phyloP scores from a whole-genome alignment of 2,888 invertebrate species.

The Drosophila neonasuta region DNA sequence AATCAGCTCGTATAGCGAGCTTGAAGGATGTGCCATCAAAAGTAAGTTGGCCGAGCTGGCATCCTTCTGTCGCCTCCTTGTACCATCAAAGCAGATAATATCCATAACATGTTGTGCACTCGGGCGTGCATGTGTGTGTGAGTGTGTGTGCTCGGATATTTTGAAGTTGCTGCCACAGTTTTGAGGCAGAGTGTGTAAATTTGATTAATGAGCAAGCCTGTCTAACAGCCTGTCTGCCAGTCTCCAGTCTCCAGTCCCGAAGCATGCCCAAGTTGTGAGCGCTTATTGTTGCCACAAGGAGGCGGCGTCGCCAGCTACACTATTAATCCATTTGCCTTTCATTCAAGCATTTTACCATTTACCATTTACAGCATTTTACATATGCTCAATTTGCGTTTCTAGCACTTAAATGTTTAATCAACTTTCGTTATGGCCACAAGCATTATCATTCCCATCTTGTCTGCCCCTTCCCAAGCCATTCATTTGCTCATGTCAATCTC shows the following conservation, averaged over 20 bases:
- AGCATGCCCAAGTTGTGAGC: constrained; percentile 1
- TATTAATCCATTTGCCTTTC: constrained; percentile 45
- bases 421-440: constrained; percentile 19
- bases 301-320: constrained; percentile 26
- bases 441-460: neutral
- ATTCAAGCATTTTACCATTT: constrained; percentile 31
- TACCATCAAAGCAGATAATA: constrained; percentile 33
- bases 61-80: constrained; percentile 1
- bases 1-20: constrained; percentile 58
- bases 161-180: constrained; percentile 57
- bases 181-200: constrained; percentile 67
- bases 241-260: constrained; percentile 8
- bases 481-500: neutral
- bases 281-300: constrained; percentile 5
- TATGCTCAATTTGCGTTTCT: constrained; percentile 46
- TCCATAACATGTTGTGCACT: constrained; percentile 40
- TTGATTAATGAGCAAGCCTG: constrained; percentile 67
- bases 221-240: constrained; percentile 8
- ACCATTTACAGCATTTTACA: constrained; percentile 10
- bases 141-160: constrained; percentile 29
- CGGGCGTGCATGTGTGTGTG: constrained; percentile 13
- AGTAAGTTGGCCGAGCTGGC: constrained; percentile 11
- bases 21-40: constrained; percentile 63
- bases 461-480: too few species aligned
- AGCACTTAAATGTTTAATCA: constrained; percentile 39